phyloP scores from a whole-genome alignment of 1,140 invertebrate genomes.

The Drosophila pachea region DNA sequence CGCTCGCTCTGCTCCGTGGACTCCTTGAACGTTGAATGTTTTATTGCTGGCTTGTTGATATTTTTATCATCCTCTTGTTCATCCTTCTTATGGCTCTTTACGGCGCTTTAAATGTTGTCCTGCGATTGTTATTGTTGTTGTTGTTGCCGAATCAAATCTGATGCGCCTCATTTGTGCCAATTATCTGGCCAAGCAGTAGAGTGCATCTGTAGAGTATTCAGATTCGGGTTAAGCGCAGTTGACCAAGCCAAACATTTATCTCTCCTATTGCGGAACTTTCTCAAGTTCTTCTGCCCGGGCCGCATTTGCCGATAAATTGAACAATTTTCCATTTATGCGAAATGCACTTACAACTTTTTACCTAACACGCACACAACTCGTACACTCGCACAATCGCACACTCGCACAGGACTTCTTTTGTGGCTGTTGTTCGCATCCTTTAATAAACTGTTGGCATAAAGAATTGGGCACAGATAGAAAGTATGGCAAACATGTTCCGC shows the following conservation, averaged over 20 bases:
- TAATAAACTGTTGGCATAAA: constrained; percentile 54
- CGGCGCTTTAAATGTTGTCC: constrained; percentile 49
- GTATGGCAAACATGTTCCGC: constrained; percentile 56
- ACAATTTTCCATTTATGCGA: constrained; percentile 69
- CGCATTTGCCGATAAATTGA: constrained; percentile 58
- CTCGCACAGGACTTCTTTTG: constrained; percentile 15
- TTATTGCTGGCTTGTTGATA: constrained; percentile 66
- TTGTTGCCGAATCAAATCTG: constrained; percentile 57
- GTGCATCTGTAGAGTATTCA: not conserved
- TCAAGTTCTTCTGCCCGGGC: constrained; percentile 14
- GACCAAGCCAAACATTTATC: constrained; percentile 62
- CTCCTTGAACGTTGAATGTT: constrained; percentile 51
- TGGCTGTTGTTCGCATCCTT: constrained; percentile 35
- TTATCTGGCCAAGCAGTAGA: constrained; percentile 16
- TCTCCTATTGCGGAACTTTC: constrained; percentile 61
- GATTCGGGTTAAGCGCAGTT: constrained; percentile 28
- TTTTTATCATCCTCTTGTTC: constrained; percentile 53
- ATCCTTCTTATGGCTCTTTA: constrained; percentile 30
- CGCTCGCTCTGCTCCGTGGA: constrained; percentile 15
- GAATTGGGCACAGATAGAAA: constrained; percentile 42
- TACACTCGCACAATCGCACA: not conserved
- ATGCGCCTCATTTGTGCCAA: constrained; percentile 61
- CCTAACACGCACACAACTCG: constrained; percentile 5
- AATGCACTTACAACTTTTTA: constrained; percentile 65
- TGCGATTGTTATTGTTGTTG: constrained; percentile 28